Base-by-base conservation (phyloP, 2,888 invertebrate genomes). In the Amiota communis region DNA sequence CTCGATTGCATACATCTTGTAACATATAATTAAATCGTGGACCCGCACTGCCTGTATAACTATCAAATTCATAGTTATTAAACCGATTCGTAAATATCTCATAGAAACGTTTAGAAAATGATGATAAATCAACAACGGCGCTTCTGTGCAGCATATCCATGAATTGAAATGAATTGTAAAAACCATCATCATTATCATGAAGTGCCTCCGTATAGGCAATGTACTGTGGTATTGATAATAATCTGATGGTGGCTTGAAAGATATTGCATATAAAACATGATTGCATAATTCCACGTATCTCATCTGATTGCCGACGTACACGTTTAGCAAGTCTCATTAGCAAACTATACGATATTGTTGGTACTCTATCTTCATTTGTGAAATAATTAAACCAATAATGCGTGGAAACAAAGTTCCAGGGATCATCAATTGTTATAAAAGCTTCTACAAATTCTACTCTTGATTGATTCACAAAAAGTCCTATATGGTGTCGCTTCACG, bases 31-130 rank as follows among this genome's bases (percentile, higher is more conserved):
- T 17, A 12, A 20, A 59, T 20, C 0, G 0, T 20, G 9, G 20
- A 59, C 20, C 9, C 1, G 59, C 4, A 20, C 20, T 10, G 20
- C 20, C 11, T 8, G 13, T 11, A 20, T 20, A 59, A 9, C 11
- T 20, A 59, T 59, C 23, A 10, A 20, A 20, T 12, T 59, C 17
- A 17, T 20, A 59, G 9, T 9, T 15, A 20, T 59, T 59, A 10
- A 17, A 59, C 3, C 59, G 15, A 59, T 59, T 59, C 11, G 59
- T 20, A 8, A 11, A 20, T 2, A 59, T 59, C 20, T 59, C 20
- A 59, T 59, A 59, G 20, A 59, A 59, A 20, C 59, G 59, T 59
- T 20, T 59, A 9, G 59, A 20, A 59, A 59, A 59, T 1, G 4
- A 20, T 11, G 20, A 13, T 6, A 59, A 20, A 59, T 9, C 59